These are phyloP conservation scores for Papilio elwesi DNA, from an alignment of 2,888 invertebrate genomes.

Conservation along the genomic window DNA sequence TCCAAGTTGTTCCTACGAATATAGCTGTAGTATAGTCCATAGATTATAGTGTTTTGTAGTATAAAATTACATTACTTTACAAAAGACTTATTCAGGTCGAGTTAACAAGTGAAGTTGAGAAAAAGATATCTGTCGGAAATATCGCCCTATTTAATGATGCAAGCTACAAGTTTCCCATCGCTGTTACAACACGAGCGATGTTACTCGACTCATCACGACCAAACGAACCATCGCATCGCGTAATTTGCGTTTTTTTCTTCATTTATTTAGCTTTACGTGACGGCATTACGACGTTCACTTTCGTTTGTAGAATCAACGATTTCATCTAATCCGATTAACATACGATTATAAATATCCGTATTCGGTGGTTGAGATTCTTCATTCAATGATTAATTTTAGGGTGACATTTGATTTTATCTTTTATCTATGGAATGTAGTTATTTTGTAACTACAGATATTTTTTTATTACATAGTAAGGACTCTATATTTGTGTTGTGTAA, in stretches of 20 bases:
- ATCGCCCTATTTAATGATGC: constrained; percentile 32
- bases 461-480: no score
- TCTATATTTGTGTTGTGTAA: neutral
- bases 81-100: constrained; percentile 21
- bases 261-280: neutral
- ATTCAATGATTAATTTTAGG: no score
- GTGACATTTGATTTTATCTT: no score
- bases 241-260: neutral
- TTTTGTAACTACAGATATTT: no score
- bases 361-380: no score
- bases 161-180: constrained; percentile 31
- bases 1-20: neutral
- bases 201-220: neutral
- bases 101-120: constrained; percentile 33
- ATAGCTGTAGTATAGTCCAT: neutral
- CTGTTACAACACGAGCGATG: constrained; percentile 25
- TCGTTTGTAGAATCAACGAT: no score
- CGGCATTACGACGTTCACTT: neutral
- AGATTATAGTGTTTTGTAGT: neutral
- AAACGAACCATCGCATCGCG: neutral
- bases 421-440: no score
- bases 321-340: no score
- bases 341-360: no score
- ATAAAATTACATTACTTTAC: neutral
- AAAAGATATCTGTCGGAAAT: constrained; percentile 36